Conservation (phyloP, 2,888 invertebrate species). For the Agrochola lota region DNA sequence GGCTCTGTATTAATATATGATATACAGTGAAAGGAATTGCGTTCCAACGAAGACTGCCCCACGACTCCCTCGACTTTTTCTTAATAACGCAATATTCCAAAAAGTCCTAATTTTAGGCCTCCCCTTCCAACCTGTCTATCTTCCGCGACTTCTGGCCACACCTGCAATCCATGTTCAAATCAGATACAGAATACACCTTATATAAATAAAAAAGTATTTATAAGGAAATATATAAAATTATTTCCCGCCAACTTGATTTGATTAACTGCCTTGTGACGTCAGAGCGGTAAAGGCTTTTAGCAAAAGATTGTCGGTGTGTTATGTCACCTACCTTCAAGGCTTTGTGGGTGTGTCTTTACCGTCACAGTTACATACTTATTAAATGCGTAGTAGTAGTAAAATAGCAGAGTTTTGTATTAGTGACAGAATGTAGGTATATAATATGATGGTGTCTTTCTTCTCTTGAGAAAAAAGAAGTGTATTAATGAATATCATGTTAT, state of each 20-base stretch:
- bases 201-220: neutral
- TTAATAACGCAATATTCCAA: too few species aligned
- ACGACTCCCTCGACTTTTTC: too few species aligned
- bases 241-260: conserved; percentile 13
- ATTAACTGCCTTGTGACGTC: conserved; percentile 42
- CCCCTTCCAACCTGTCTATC: neutral
- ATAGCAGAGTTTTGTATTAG: neutral
- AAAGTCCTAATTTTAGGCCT: too few species aligned
- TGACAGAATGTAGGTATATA: too few species aligned
- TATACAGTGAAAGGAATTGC: too few species aligned
- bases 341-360: conserved; percentile 64
- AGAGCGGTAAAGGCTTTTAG: conserved; percentile 31
- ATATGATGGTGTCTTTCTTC: too few species aligned
- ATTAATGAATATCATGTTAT: too few species aligned
- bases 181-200: too few species aligned
- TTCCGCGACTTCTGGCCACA: neutral
- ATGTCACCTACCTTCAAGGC: conserved; percentile 63
- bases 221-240: neutral
- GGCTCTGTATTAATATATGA: too few species aligned
- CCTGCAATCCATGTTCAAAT: neutral
- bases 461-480: too few species aligned
- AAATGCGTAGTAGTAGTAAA: conserved; percentile 30
- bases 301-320: conserved; percentile 48
- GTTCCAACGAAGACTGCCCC: too few species aligned
- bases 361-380: conserved; percentile 40